phyloP scores from a whole-genome alignment of 2,113 vertebrate species.

The Ia io region DNA sequence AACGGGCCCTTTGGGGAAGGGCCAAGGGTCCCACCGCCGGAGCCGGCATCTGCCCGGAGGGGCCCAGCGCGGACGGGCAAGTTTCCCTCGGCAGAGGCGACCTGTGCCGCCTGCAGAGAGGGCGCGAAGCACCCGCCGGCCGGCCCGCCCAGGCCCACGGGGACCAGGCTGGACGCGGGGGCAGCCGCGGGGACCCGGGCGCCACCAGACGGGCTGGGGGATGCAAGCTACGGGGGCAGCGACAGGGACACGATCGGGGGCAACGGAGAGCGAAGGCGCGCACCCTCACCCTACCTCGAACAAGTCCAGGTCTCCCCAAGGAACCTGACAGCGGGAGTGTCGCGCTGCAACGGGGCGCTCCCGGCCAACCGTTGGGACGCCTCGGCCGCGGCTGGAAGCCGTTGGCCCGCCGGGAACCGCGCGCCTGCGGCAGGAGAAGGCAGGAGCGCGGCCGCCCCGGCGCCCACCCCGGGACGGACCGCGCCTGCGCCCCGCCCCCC shows the following conservation, averaged over 20 bases:
- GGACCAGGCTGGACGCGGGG: not conserved
- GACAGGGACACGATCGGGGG: not conserved
- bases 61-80: not conserved
- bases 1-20: not conserved
- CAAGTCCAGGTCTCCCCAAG: slow-evolving; percentile 25
- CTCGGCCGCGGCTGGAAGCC: not conserved
- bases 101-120: not conserved
- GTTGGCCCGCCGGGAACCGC: not conserved
- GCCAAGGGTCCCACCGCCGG: not conserved
- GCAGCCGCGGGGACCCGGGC: not conserved
- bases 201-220: not conserved
- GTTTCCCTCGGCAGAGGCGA: slow-evolving; percentile 16
- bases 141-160: not conserved
- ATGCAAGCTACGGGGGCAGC: not conserved
- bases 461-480: not conserved
- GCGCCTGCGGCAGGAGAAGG: not conserved
- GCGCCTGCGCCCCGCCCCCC: slow-evolving; percentile 73
- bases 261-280: not conserved
- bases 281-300: slow-evolving; percentile 59
- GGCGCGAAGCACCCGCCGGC: not conserved
- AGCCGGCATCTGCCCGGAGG: not conserved
- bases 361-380: not conserved
- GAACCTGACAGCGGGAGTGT: not conserved
- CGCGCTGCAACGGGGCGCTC: not conserved
- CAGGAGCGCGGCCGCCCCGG: not conserved